These are phyloP conservation scores for Xiphorhynchus erythropygius DNA, from an alignment of 2,797 vertebrate species.

Conservation along the genomic window DNA sequence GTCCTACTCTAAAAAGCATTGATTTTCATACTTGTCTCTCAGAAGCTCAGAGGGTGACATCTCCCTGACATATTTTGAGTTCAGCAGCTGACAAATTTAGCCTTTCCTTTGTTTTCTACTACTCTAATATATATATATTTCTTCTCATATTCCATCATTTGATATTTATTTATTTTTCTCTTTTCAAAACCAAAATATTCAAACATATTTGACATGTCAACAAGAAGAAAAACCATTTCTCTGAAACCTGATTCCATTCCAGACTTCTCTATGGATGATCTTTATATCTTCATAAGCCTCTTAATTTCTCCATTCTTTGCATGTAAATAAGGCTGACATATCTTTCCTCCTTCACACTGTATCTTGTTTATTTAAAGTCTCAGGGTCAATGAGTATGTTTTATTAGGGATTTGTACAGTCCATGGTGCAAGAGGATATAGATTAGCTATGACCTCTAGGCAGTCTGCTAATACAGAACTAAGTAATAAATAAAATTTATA, in stretches of 20 bases:
- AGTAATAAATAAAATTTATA: background rate
- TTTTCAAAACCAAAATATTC: background rate
- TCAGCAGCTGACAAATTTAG: background rate
- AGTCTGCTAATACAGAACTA: background rate
- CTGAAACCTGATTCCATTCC: background rate
- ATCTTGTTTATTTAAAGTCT: background rate
- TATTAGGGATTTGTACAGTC: background rate
- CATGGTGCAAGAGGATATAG: fast-evolving
- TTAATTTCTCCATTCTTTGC: background rate
- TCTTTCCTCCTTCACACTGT: background rate
- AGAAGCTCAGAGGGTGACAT: background rate
- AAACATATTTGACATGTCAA: background rate
- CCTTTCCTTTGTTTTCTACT: background rate
- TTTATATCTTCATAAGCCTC: background rate
- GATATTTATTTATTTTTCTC: background rate
- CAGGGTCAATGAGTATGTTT: background rate
- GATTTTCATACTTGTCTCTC: background rate
- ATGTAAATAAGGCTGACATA: background rate
- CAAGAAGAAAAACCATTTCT: background rate
- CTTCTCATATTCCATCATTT: background rate
- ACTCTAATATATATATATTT: background rate
- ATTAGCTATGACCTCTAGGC: background rate
- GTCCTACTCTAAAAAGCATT: background rate
- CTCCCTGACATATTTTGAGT: background rate
- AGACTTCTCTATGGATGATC: background rate